These are phyloP conservation scores for Aphis gossypii DNA, from an alignment of 1,140 invertebrate species.

Conservation along the genomic window DNA sequence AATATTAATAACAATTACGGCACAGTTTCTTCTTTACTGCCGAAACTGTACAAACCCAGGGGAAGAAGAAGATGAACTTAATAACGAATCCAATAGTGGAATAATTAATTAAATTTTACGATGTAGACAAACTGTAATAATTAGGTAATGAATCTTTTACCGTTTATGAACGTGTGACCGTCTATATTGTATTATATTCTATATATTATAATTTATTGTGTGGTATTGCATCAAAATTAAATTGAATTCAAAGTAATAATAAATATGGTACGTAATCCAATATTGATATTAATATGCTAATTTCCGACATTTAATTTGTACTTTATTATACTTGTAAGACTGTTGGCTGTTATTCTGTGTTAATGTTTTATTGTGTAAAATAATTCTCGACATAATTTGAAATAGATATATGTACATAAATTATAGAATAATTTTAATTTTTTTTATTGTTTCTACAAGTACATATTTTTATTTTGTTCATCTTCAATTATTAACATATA, in stretches of 20 bases:
- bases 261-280: neutral
- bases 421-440: too few species aligned
- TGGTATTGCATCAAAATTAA: neutral
- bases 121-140: constrained; percentile 10
- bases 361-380: too few species aligned
- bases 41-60: neutral
- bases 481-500: too few species aligned
- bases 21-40: neutral
- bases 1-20: neutral
- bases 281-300: neutral
- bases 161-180: neutral
- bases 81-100: neutral
- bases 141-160: constrained; percentile 12
- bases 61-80: neutral
- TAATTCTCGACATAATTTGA: neutral
- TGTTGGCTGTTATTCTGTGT: neutral
- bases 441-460: too few species aligned
- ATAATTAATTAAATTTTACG: neutral
- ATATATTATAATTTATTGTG: neutral
- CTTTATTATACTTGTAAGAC: neutral
- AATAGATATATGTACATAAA: too few species aligned
- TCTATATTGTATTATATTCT: neutral
- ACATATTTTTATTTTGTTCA: too few species aligned
- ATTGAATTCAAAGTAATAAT: neutral
- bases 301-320: neutral